phyloP scores from a whole-genome alignment of 2,113 vertebrate species.

The Neodontobutis hainanensis region DNA sequence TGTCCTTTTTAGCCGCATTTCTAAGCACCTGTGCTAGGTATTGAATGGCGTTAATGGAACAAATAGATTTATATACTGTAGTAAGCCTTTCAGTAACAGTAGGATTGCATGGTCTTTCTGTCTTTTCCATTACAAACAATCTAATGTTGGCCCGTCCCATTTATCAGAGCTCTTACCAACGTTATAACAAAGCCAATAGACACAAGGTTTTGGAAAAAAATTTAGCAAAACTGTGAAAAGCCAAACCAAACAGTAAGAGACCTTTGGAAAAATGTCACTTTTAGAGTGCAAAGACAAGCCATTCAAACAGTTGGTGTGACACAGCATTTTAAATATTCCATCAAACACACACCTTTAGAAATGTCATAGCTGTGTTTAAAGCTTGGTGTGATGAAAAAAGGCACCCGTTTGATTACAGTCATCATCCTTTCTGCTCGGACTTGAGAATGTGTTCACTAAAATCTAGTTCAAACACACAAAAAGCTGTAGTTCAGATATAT shows the following conservation, averaged over 20 bases:
- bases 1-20: no score
- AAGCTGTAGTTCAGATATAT: not conserved
- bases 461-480: constrained; percentile 14
- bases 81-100: no score
- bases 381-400: constrained; percentile 52
- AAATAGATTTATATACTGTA: no score
- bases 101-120: not conserved
- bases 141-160: not conserved
- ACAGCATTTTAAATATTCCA: constrained; percentile 66
- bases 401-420: constrained; percentile 62
- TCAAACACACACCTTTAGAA: constrained; percentile 58
- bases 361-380: constrained; percentile 62
- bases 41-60: no score
- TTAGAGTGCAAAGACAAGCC: constrained; percentile 65
- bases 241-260: constrained; percentile 39
- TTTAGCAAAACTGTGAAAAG: constrained; percentile 46
- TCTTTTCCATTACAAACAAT: not conserved
- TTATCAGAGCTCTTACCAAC: not conserved
- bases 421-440: constrained; percentile 57
- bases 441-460: constrained; percentile 29
- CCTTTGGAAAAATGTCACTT: constrained; percentile 64
- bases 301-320: constrained; percentile 67
- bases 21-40: no score
- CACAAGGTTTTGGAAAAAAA: constrained; percentile 33
- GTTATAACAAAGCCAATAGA: constrained; percentile 5